These are phyloP conservation scores for Scartelaos histophorus DNA, from an alignment of 2,113 vertebrate species.

Conservation along the genomic window DNA sequence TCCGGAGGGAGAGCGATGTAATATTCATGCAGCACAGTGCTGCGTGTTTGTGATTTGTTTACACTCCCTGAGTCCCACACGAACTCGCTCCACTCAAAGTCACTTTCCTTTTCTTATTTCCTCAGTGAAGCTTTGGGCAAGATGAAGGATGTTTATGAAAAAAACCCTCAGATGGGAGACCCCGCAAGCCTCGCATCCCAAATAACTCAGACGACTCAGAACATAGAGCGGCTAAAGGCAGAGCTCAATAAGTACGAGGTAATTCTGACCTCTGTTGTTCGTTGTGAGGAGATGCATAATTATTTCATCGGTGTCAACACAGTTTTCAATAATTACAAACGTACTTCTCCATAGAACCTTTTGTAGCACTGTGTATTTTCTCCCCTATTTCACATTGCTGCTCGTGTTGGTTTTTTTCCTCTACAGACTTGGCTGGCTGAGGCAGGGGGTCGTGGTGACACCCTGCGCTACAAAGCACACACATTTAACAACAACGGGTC, in stretches of 20 bases:
- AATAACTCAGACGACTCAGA: conserved; percentile 84
- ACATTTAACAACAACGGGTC: conserved; percentile 79
- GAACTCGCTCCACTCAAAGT: conserved; percentile 46
- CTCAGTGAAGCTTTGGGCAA: conserved; percentile 87
- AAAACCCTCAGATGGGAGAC: conserved; percentile 91
- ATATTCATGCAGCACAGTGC: conserved; percentile 63
- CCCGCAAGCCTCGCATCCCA: conserved; percentile 84
- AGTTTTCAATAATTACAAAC: neutral
- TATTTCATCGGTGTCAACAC: neutral
- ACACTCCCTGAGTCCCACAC: conserved; percentile 43
- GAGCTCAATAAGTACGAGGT: conserved; percentile 89
- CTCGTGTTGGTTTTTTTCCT: neutral
- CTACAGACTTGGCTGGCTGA: conserved; percentile 83
- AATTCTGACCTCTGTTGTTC: conserved; percentile 26
- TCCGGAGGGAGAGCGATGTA: conserved; percentile 24
- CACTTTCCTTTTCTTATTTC: conserved; percentile 15
- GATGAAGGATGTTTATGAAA: conserved; percentile 93
- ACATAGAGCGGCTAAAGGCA: conserved; percentile 82
- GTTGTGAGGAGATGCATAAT: neutral
- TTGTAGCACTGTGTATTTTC: neutral
- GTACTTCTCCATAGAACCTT: neutral
- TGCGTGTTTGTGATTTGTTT: conserved; percentile 48
- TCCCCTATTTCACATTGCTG: too few species aligned
- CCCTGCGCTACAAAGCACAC: conserved; percentile 71
- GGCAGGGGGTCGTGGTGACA: conserved; percentile 82